Evolutionary conservation across 1,140 invertebrate species (phyloP), one percentile per base, ranked within the genome.

Genomic region (Hylaeus anthracinus): DNA sequence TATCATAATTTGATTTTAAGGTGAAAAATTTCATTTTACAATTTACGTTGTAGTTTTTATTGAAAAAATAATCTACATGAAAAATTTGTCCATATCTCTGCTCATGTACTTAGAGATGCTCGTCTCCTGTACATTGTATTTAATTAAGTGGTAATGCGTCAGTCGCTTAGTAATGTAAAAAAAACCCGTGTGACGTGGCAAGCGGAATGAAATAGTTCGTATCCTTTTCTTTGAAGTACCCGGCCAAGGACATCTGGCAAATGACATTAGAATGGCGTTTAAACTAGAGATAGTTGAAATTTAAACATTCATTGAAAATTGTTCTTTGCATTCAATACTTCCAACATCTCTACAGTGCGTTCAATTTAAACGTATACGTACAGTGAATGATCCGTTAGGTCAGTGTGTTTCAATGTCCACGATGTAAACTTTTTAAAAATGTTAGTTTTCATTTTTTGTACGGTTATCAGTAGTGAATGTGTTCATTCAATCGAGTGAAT

Each of bases 181-280:
- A 61, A 75, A 15, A 66, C n/a, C 3, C 4, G 45, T 39, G 10
- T 26, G 55, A 60, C 72, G 64, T 67, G 37, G 48, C 10, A 58
- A 67, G 37, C 2, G 43, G 61, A 73, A 80, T 67, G 53, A 53
- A 67, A 80, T 26, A 75, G 64, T 75, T 80, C 1, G 5, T 74
- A 43, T 80, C 55, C 64, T n/a, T 80, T 80, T 63, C 72, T 80
- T 74, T 80, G 45, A 74, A 51, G 39, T 75, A 37, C 3, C 39
- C 48, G 72, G 41, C 45, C 72, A 75, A 80, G 79, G 79, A 75
- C 56, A 75, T n/a, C 39, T 74, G 55, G 69, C 55, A 80, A 75
- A 80, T 53, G 55, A 63, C 48, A 14, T 58, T 55, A 69, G 79
- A 75, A 69, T 51, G 53, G 12, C 43, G 79, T 9, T 12, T 15